Percentiles rank a stretch among this genome's conserved stretches.
Evolutionary conservation across 2,797 vertebrate species (phyloP).

Genomic region (Glossophaga mutica): DNA sequence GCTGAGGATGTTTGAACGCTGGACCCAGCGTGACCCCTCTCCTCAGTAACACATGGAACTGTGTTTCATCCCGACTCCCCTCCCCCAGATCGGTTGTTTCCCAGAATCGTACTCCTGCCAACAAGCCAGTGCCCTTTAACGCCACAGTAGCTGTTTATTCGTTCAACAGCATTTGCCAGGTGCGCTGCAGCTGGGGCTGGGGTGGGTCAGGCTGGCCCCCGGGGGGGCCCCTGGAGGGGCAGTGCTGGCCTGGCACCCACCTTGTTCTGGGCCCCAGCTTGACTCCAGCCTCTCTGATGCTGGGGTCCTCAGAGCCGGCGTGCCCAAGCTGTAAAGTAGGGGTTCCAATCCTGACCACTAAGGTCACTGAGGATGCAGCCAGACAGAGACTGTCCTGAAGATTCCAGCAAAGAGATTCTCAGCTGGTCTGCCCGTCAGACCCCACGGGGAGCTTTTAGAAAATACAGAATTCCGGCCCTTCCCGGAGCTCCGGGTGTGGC

Average conservation of each 20-base stretch:
- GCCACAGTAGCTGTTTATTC: neutral
- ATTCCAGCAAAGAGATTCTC: neutral
- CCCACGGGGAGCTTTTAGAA: neutral
- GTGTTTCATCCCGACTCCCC: neutral
- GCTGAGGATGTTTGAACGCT: neutral
- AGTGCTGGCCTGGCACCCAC: neutral
- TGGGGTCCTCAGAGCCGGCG: neutral
- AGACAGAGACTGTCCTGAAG: neutral
- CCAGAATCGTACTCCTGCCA: neutral
- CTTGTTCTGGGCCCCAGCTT: neutral
- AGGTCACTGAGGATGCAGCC: neutral
- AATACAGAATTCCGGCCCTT: neutral
- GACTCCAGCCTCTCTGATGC: neutral
- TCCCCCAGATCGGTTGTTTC: neutral
- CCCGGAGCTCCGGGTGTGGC: fast-evolving
- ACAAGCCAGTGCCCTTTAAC: neutral
- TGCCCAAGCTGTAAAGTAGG: neutral
- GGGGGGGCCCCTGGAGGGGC: neutral
- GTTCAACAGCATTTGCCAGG: neutral
- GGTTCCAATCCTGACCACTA: too few relatives aligned
- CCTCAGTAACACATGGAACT: neutral
- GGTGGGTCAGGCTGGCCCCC: fast-evolving
- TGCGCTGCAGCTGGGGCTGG: too few relatives aligned
- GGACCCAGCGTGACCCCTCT: neutral
- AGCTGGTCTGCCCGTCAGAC: too few relatives aligned